Conservation (phyloP, 2,888 invertebrate genomes). For the Eupithecia inturbata region DNA sequence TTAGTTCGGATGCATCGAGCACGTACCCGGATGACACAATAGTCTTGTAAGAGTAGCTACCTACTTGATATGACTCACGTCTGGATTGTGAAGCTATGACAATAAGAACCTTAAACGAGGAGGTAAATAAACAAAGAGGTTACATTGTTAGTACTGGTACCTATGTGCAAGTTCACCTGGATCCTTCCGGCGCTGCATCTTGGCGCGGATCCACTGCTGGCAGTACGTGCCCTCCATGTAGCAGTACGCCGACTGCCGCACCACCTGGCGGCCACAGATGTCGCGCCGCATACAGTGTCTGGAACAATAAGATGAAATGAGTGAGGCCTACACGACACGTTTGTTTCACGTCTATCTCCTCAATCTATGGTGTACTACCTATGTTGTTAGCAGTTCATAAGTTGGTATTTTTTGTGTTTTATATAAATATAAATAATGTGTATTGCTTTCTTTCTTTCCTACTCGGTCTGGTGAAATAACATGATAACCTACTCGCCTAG, state of each 20-base stretch:
- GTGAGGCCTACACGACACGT: neutral
- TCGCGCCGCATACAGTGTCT: slow-evolving; percentile 90
- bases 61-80: neutral
- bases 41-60: neutral
- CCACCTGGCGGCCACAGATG: slow-evolving; percentile 90
- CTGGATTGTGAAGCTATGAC: neutral
- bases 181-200: slow-evolving; percentile 77
- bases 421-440: no score
- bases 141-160: slow-evolving; percentile 72
- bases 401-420: neutral
- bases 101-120: neutral
- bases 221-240: slow-evolving; percentile 92
- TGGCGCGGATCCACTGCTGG: slow-evolving; percentile 86
- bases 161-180: slow-evolving; percentile 80
- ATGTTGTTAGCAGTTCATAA: neutral
- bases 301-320: slow-evolving; percentile 26
- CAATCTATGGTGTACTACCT: neutral
- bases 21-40: neutral
- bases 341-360: neutral
- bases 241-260: slow-evolving; percentile 93
- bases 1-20: no score
- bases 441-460: neutral
- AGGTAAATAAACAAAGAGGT: neutral
- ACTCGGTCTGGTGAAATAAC: neutral
- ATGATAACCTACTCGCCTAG: no score